A percentile compares a stretch with the other conserved stretches of the same genome.
Evolutionary conservation across 1,140 invertebrate genomes (phyloP).

Genomic region (Bombus confusus): DNA sequence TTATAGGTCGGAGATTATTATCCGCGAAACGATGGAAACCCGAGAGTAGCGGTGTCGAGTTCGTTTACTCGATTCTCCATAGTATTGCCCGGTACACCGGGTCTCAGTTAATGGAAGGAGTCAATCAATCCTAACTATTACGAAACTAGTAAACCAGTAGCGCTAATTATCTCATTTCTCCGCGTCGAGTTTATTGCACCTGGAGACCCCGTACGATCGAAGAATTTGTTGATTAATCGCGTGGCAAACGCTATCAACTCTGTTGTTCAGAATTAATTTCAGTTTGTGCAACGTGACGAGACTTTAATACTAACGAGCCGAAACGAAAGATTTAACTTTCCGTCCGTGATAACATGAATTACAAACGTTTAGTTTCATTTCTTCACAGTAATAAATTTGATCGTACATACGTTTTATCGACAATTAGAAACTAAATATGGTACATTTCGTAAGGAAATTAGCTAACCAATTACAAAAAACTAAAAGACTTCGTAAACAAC

Average conservation of each 20-base stretch:
- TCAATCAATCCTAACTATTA: conserved; percentile 61
- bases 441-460: not conserved
- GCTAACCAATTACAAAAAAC: not conserved
- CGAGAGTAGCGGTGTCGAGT: conserved; percentile 31
- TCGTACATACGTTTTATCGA: not conserved
- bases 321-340: not conserved
- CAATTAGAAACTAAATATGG: not conserved
- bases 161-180: conserved; percentile 58
- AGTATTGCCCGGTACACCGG: not conserved
- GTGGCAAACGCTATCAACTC: conserved; percentile 1
- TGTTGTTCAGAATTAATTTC: conserved; percentile 37
- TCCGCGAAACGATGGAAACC: conserved; percentile 10
- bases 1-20: conserved; percentile 28
- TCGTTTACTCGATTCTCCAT: conserved; percentile 50
- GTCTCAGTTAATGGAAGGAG: conserved; percentile 57
- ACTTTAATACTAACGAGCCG: not conserved
- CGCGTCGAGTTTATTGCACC: conserved; percentile 21
- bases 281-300: not conserved
- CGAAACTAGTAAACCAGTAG: conserved; percentile 59
- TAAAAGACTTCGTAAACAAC: not conserved
- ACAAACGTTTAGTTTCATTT: not conserved
- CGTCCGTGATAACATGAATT: not conserved
- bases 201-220: conserved; percentile 25
- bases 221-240: conserved; percentile 50
- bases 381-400: not conserved